Conservation (phyloP, 2,797 vertebrate genomes). For the Rallus crepitans region DNA sequence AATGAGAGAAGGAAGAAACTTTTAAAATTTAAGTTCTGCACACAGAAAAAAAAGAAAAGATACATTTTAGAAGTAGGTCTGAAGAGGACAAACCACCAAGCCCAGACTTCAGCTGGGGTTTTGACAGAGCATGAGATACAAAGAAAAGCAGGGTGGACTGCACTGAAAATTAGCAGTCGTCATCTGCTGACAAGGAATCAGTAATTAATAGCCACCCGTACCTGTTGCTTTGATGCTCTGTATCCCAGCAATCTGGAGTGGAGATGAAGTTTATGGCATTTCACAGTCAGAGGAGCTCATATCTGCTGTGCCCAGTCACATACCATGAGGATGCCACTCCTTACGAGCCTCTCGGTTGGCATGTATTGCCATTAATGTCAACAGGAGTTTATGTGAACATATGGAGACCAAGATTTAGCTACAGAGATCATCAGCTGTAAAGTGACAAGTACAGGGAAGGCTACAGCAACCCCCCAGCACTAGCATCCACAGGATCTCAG, state of each 20-base stretch:
- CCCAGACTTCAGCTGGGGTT: background rate
- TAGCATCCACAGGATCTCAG: background rate
- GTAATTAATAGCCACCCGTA: background rate
- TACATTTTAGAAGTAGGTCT: background rate
- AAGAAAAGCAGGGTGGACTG: background rate
- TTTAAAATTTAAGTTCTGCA: background rate
- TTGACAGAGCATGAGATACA: background rate
- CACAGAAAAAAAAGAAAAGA: background rate
- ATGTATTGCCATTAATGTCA: background rate
- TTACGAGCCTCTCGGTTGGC: rapidly evolving
- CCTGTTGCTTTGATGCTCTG: background rate
- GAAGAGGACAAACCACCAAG: background rate
- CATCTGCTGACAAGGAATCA: background rate
- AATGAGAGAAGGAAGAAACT: background rate
- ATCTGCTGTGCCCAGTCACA: background rate
- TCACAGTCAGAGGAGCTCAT: background rate
- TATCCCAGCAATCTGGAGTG: background rate
- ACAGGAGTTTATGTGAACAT: background rate
- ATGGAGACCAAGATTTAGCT: background rate
- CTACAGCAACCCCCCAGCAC: background rate
- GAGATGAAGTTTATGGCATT: background rate
- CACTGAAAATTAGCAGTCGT: background rate
- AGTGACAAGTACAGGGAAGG: background rate
- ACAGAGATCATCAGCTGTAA: background rate
- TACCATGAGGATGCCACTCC: rapidly evolving